A percentile compares a stretch with the other conserved stretches of the same genome.
Evolutionary conservation across 2,113 vertebrate species (phyloP).

Genomic region (Scomber scombrus): DNA sequence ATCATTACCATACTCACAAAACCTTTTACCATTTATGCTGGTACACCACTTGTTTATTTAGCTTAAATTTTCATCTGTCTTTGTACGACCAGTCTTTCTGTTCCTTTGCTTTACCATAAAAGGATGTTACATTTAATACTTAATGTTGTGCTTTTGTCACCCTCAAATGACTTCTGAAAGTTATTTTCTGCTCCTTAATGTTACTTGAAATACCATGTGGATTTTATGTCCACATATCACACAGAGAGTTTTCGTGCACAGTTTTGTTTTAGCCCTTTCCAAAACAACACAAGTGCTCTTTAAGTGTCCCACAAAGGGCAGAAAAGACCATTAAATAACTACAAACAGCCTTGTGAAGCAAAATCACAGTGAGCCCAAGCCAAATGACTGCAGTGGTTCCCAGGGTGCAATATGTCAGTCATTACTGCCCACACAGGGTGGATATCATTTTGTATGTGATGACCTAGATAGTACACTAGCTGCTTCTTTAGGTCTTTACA

Average conservation of each 20-base stretch:
- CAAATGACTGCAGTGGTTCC: conserved; percentile 6
- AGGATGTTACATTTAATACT: no score
- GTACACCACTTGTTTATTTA: no score
- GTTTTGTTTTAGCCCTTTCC: background rate
- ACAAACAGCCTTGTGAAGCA: background rate
- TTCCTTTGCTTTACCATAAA: no score
- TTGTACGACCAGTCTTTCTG: no score
- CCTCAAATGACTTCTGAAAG: background rate
- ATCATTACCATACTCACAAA: no score
- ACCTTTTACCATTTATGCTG: no score
- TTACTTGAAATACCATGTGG: background rate
- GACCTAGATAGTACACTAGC: background rate
- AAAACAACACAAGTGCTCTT: background rate
- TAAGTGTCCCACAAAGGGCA: background rate
- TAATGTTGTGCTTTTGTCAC: no score
- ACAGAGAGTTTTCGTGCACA: background rate
- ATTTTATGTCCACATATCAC: background rate
- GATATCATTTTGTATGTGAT: background rate
- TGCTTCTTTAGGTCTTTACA: background rate
- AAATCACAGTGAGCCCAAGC: background rate
- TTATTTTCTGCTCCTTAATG: background rate
- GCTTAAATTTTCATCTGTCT: no score
- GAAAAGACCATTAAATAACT: conserved; percentile 2
- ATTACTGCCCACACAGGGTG: background rate
- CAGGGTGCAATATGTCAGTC: background rate